Base-by-base conservation (phyloP, 2,797 vertebrate genomes). In the Echiichthys vipera region DNA sequence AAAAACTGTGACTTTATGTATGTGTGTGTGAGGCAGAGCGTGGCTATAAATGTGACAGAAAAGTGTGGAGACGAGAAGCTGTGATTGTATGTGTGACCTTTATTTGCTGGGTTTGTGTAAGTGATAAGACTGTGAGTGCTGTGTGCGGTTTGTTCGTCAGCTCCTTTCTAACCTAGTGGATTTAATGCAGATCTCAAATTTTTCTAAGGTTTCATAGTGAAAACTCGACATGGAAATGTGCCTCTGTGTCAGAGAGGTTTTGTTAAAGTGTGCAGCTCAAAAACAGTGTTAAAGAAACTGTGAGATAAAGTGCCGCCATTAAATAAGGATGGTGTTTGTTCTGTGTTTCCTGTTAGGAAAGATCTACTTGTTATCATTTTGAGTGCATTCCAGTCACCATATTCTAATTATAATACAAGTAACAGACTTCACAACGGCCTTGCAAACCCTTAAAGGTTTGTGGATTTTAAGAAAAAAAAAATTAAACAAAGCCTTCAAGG, bases 361-460 rank as follows among this genome's bases (percentile, higher is more conserved):
- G 49, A 61, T 53, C 67, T 65, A 73, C 76, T 70, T 32, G 65
- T 84, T 71, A 71, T 77, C 55, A 56, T 30, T 55, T 62, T 54
- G 39, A 55, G 15, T 30, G 30, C 2, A 10, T 57, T 58, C 43
- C 32, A 43, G 32, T 59, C 70, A 27, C 36, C 63, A 42, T 49
- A 2, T 57, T 63, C 55, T 71, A 71, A 73, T 78, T 75, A 64
- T 67, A 72, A 80, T n/a, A 15, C 40, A 54, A 49, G 42, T 25
- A 24, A 57, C 14, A 25, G 36, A 25, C 58, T 36, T 34, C 72
- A 53, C 34, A 20, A 25, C 53, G 49, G 71, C 32, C 34, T 10
- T 22, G 14, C 1, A 24, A 50, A 34, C 54, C 40, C 63, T 37
- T 20, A 0, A 59, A 79, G 77, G 56, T 37, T 72, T 75, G 8